Conservation (phyloP, 2,797 vertebrate species). For the Microctenopoma lineatum region DNA sequence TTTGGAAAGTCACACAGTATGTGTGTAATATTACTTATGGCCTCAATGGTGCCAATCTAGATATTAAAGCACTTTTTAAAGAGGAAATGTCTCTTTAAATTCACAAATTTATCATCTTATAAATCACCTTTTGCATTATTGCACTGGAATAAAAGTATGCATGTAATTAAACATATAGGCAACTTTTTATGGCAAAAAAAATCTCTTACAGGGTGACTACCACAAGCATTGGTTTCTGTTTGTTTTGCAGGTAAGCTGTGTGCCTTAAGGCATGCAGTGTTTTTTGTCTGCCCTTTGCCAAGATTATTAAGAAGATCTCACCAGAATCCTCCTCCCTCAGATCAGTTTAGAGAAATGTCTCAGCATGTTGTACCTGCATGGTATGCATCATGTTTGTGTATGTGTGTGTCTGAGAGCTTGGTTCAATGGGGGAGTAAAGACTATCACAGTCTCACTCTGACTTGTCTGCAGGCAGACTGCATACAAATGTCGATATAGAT, state of each 20-base stretch:
- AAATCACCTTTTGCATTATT: not conserved
- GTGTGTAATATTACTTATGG: not conserved
- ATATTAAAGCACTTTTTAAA: not conserved
- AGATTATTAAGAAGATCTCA: constrained; percentile 61
- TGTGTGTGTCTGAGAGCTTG: constrained; percentile 16
- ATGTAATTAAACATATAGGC: not conserved
- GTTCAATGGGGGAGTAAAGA: constrained; percentile 56
- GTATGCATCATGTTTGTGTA: constrained; percentile 60
- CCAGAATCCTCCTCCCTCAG: constrained; percentile 57
- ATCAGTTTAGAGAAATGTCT: constrained; percentile 77
- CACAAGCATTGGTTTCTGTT: constrained; percentile 51
- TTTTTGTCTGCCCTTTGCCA: constrained; percentile 50
- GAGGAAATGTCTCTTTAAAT: not conserved
- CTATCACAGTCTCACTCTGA: constrained; percentile 57
- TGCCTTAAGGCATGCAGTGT: constrained; percentile 41
- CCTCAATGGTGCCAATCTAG: not conserved
- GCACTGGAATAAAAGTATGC: not conserved
- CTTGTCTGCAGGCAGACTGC: constrained; percentile 44
- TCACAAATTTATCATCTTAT: not conserved
- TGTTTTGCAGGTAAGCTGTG: constrained; percentile 58
- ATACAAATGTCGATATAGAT: constrained; percentile 43
- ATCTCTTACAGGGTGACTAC: constrained; percentile 19
- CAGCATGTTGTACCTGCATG: constrained; percentile 76
- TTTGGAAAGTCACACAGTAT: not conserved
- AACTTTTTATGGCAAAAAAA: constrained; percentile 5